phyloP scores from a whole-genome alignment of 2,888 invertebrate genomes.

The Ochropleura plecta region DNA sequence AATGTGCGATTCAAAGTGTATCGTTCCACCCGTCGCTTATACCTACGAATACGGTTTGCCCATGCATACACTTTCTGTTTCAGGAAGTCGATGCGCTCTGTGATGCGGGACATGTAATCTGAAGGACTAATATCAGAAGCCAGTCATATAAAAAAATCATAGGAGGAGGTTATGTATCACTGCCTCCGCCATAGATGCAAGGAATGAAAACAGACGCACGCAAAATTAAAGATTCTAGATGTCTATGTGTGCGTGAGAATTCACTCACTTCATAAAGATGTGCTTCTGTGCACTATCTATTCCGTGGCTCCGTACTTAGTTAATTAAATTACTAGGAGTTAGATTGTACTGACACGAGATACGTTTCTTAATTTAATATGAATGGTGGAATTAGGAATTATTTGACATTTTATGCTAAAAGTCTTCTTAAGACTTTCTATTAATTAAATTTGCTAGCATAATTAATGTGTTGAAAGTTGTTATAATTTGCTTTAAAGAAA shows the following conservation, averaged over 20 bases:
- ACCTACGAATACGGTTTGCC: no score
- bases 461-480: background rate
- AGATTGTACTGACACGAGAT: conserved; percentile 29
- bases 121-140: no score
- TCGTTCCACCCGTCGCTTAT: no score
- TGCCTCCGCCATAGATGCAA: background rate
- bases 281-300: background rate
- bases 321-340: conserved; percentile 48
- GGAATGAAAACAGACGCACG: no score
- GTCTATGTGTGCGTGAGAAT: background rate
- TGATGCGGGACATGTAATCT: no score
- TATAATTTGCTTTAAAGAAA: background rate
- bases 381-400: conserved; percentile 20
- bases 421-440: background rate
- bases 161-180: background rate
- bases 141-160: background rate
- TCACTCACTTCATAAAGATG: background rate
- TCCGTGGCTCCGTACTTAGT: background rate
- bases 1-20: no score
- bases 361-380: conserved; percentile 22
- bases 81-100: no score
- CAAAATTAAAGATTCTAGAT: background rate
- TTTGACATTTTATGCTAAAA: background rate
- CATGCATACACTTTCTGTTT: no score
- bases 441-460: background rate